Evolutionary conservation across 2,113 vertebrate species (phyloP).

Genomic region (Saccopteryx leptura): DNA sequence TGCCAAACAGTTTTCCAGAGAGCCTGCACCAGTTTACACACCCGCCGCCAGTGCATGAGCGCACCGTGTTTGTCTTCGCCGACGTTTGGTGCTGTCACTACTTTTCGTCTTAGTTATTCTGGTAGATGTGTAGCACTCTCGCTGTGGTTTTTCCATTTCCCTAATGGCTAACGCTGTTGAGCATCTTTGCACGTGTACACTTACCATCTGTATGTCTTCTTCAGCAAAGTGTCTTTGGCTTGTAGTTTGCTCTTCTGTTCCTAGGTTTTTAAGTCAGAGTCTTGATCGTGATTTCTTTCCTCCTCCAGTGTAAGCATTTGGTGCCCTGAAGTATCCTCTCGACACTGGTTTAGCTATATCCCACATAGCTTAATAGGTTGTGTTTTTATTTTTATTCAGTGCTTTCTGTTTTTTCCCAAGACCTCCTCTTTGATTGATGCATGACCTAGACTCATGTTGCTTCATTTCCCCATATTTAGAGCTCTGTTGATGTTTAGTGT

Average conservation of each 20-base stretch:
- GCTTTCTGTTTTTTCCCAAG: neutral
- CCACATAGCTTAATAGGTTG: constrained; percentile 6
- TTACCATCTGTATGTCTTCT: neutral
- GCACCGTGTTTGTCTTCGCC: neutral
- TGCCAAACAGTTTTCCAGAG: neutral
- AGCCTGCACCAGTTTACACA: neutral
- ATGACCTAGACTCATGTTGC: constrained; percentile 14
- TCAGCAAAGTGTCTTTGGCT: neutral
- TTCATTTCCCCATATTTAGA: constrained; percentile 21
- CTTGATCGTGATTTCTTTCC: neutral
- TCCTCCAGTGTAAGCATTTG: neutral
- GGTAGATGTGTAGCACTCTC: neutral
- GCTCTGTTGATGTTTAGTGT: neutral
- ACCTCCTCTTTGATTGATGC: neutral
- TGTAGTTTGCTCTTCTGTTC: constrained; percentile 63
- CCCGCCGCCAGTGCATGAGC: neutral
- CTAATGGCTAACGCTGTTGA: neutral
- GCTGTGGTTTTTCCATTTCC: neutral
- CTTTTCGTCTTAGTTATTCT: constrained; percentile 4
- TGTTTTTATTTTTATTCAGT: constrained; percentile 36
- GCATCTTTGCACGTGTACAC: neutral
- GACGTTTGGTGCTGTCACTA: neutral
- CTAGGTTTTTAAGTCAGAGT: constrained; percentile 46
- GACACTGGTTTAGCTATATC: neutral
- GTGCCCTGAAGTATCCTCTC: neutral